phyloP scores from a whole-genome alignment of 2,888 invertebrate species.

The Sepiola atlantica region DNA sequence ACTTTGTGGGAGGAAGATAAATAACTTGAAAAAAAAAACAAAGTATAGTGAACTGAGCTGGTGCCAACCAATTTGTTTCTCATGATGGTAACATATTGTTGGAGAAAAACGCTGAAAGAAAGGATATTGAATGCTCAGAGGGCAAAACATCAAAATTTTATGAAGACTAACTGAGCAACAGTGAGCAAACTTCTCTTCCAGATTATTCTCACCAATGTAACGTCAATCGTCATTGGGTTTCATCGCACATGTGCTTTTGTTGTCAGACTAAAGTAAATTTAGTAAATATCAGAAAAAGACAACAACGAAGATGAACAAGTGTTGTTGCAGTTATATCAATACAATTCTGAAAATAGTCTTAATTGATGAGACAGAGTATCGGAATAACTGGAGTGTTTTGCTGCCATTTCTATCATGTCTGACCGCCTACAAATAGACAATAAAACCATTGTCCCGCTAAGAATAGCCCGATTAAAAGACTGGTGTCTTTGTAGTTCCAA shows the following conservation, averaged over 20 bases:
- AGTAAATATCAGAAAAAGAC: background rate
- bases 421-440: background rate
- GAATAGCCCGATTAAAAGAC: background rate
- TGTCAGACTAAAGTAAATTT: background rate
- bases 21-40: no score
- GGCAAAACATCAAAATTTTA: no score
- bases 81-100: no score
- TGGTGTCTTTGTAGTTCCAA: background rate
- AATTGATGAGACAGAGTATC: background rate
- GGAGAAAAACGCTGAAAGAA: no score
- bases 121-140: no score
- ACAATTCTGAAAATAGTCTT: background rate
- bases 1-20: no score
- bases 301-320: background rate
- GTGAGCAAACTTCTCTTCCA: background rate
- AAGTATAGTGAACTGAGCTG: no score
- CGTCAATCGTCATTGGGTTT: no score
- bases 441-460: background rate
- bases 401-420: background rate
- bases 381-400: background rate
- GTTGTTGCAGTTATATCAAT: background rate
- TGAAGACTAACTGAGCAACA: background rate
- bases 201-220: no score
- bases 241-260: background rate
- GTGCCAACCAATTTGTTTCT: no score